Percentiles rank a stretch among this genome's conserved stretches.
Conservation (phyloP, 2,113 vertebrate species). For the Phyllopteryx taeniolatus region DNA sequence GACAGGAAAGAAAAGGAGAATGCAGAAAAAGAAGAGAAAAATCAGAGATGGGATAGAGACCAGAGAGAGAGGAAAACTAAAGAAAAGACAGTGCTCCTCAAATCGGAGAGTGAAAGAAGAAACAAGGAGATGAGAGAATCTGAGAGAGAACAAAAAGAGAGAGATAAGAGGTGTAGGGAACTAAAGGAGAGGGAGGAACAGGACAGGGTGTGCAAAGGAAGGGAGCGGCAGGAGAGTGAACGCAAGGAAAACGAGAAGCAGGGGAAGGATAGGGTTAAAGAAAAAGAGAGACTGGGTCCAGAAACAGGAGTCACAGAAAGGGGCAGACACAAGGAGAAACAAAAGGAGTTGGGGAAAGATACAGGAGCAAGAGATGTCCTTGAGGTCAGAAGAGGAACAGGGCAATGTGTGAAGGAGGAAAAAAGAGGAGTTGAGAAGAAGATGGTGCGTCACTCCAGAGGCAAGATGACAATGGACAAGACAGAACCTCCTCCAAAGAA, state of each 20-base stretch:
- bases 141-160: conserved; percentile 3
- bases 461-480: conserved; percentile 71
- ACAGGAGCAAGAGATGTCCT: neutral
- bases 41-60: neutral
- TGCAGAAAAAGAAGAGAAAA: neutral
- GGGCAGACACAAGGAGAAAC: conserved; percentile 2
- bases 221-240: conserved; percentile 2
- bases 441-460: conserved; percentile 51
- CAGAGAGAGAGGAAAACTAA: conserved; percentile 10
- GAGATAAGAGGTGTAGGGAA: neutral
- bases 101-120: conserved; percentile 12
- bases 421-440: conserved; percentile 40
- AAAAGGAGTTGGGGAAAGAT: conserved; percentile 8
- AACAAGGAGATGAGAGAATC: neutral
- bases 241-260: conserved; percentile 14
- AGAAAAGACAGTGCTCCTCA: neutral
- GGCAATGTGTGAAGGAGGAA: conserved; percentile 31
- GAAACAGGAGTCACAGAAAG: neutral
- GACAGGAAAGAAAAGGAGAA: neutral
- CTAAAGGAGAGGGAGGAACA: neutral
- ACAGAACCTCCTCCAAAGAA: conserved; percentile 79
- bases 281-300: conserved; percentile 8
- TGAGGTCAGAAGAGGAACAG: conserved; percentile 11
- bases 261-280: neutral
- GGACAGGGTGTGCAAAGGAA: conserved; percentile 17